Evolutionary conservation across 2,888 invertebrate genomes (phyloP), one percentile per base, ranked within the genome.

Genomic region (Netelia fuscicornis): DNA sequence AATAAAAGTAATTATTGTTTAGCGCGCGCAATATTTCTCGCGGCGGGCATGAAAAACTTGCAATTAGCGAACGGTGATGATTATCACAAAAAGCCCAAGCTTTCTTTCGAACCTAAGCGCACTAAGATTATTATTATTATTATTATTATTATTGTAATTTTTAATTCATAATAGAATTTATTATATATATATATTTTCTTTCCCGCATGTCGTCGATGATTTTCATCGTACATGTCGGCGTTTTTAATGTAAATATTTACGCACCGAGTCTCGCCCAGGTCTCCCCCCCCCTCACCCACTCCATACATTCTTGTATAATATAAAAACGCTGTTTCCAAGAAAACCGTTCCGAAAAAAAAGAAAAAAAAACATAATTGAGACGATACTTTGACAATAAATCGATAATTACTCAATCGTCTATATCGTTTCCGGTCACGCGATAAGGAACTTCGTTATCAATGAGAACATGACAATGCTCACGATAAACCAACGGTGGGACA

Each of bases 1-100:
- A 93, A 92, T 92, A 92, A 90, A 85, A 87, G 72, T 87, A 93
- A 92, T 92, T 93, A 93, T 93, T 93, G 90, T 93, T 92, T 93
- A 92, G 90, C 90, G 88, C 83, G 84, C 86, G 87, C 83, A 81
- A 83, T 91, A 89, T 89, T 89, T 88, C 89, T 89, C 88, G 90
- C 87, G 88, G 89, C 87, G 87, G 86, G 89, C 82, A 85, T 84
- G 71, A 80, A 80, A 85, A 85, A 58, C 56, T 85, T 83, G 75
- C 85, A 85, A 85, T 81, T 86, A 85, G 85, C 84, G 85, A 87
- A 84, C 77, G 72, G 87, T 86, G 87, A 84, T 84, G 87, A 85
- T 85, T 81, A 79, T 72, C 70, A 71, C 70, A 48, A 62, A 83
- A 70, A 81, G 72, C 77, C 74, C 74, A 80, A 84, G 80, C 76